Conservation (phyloP, 2,113 vertebrate genomes). For the Entosphenus tridentatus region DNA sequence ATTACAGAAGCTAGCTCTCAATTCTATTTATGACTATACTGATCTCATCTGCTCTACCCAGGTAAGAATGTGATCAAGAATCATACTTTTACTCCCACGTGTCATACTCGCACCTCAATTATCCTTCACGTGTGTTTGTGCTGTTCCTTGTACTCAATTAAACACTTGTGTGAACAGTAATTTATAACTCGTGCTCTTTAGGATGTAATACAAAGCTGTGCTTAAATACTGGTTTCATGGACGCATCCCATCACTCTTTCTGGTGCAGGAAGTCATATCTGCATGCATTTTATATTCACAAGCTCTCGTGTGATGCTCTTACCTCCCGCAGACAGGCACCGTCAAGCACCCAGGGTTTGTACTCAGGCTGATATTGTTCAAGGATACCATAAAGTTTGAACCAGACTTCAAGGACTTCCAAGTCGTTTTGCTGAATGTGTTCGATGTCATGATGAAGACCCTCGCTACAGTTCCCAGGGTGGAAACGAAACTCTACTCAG, state of each 20-base stretch:
- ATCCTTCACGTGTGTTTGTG: not conserved
- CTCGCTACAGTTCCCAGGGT: slow-evolving; percentile 37
- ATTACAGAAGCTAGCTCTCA: slow-evolving; percentile 35
- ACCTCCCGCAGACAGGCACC: slow-evolving; percentile 23
- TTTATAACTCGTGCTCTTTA: not conserved
- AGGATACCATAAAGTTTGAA: slow-evolving; percentile 34
- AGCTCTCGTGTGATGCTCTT: not conserved
- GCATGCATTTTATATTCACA: not conserved
- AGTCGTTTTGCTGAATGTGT: slow-evolving; percentile 31
- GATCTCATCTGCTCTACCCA: slow-evolving; percentile 30
- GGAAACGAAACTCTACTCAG: slow-evolving; percentile 40
- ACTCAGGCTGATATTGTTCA: slow-evolving; percentile 32
- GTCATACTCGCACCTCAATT: not conserved
- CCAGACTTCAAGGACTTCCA: slow-evolving; percentile 35
- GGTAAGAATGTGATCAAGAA: slow-evolving; percentile 22
- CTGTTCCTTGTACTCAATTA: not conserved
- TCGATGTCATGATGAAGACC: slow-evolving; percentile 36
- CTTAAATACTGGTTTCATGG: not conserved
- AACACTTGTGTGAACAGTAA: not conserved
- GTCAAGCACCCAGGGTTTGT: slow-evolving; percentile 42
- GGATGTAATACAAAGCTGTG: not conserved
- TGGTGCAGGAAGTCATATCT: not conserved
- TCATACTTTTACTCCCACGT: not conserved
- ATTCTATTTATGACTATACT: slow-evolving; percentile 47
- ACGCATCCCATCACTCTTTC: not conserved